Conservation (phyloP, 2,113 vertebrate genomes). For the Muntiacus reevesi region DNA sequence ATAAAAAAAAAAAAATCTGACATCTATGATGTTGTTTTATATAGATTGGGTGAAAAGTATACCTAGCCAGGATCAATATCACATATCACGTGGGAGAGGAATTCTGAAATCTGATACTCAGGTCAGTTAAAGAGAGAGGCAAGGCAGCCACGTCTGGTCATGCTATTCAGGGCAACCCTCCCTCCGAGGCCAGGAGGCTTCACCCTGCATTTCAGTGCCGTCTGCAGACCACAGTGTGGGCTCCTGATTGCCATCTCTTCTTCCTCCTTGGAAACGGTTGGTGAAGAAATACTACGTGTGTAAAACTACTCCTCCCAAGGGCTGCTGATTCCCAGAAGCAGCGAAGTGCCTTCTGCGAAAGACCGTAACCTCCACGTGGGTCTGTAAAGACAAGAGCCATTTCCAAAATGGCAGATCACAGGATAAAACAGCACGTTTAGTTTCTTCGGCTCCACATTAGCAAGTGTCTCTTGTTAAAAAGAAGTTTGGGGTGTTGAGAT, state of each 20-base stretch:
- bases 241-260: neutral
- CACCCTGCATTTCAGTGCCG: neutral
- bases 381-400: neutral
- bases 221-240: neutral
- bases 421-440: neutral
- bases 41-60: neutral
- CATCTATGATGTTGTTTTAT: neutral
- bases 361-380: neutral
- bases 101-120: constrained; percentile 13
- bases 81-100: neutral
- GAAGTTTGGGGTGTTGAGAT: neutral
- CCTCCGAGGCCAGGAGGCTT: neutral
- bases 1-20: neutral
- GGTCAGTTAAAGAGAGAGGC: neutral
- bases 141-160: neutral
- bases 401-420: neutral
- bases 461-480: neutral
- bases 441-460: neutral
- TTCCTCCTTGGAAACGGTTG: constrained; percentile 4
- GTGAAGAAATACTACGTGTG: neutral
- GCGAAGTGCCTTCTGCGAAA: neutral
- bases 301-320: neutral
- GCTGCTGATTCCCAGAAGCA: neutral
- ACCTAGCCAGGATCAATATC: neutral
- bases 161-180: neutral